These are phyloP conservation scores for Cenopis cana DNA, from an alignment of 2,888 invertebrate genomes.

Conservation along the genomic window DNA sequence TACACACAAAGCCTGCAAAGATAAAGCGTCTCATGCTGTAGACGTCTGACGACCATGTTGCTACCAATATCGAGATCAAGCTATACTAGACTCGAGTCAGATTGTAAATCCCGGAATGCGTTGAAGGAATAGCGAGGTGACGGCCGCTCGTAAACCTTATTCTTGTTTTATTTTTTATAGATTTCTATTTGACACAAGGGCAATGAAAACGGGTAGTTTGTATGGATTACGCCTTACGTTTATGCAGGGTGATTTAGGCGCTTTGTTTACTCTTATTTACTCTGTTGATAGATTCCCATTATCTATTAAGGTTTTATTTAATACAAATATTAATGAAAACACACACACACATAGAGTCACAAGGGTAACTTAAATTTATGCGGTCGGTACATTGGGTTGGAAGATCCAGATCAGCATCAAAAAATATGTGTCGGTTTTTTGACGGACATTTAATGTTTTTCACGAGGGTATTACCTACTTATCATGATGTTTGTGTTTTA, in stretches of 20 bases:
- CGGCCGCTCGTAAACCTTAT: constrained; percentile 21
- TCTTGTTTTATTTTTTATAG: constrained; percentile 18
- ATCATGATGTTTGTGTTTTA: too few species aligned
- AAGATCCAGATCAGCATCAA: too few species aligned
- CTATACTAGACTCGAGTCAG: not conserved
- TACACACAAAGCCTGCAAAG: not conserved
- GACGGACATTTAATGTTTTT: too few species aligned
- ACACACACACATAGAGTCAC: too few species aligned
- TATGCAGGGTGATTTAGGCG: not conserved
- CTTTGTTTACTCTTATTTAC: not conserved
- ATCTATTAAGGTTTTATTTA: too few species aligned
- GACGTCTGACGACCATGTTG: not conserved
- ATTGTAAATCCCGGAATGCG: not conserved
- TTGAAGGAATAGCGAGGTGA: not conserved
- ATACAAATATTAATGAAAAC: too few species aligned
- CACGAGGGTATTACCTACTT: too few species aligned
- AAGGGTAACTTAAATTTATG: too few species aligned
- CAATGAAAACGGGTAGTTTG: not conserved
- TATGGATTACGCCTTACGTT: not conserved
- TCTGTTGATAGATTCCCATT: too few species aligned
- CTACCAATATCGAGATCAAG: not conserved
- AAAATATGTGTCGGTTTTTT: too few species aligned
- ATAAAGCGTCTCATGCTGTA: not conserved
- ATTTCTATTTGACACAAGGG: not conserved
- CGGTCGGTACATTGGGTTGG: too few species aligned